Evolutionary conservation across 2,113 vertebrate genomes (phyloP).

Genomic region (Paracanthobrama guichenoti): DNA sequence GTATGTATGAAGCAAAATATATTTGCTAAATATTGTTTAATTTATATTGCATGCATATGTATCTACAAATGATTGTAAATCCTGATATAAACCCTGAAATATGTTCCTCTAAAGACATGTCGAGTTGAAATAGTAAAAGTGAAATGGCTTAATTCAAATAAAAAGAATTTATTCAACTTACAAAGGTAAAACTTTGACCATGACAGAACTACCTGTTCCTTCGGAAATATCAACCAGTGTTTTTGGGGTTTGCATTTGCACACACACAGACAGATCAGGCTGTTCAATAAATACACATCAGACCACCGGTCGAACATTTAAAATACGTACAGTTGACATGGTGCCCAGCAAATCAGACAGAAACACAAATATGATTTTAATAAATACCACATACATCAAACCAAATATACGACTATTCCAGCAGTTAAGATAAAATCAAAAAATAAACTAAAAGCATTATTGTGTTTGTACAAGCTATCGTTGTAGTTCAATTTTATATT

Average conservation of each 20-base stretch:
- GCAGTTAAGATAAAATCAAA: constrained; percentile 89
- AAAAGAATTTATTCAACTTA: constrained; percentile 91
- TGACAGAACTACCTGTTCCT: constrained; percentile 79
- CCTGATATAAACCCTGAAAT: not conserved
- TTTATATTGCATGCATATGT: not conserved
- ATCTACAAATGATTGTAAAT: not conserved
- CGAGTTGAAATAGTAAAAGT: constrained; percentile 23
- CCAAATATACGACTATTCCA: constrained; percentile 87
- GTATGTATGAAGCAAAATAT: not conserved
- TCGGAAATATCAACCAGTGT: constrained; percentile 73
- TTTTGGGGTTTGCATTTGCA: constrained; percentile 68
- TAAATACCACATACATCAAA: constrained; percentile 89
- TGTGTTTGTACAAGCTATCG: constrained; percentile 94
- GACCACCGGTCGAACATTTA: constrained; percentile 60
- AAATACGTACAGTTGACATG: constrained; percentile 76
- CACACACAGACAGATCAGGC: constrained; percentile 64
- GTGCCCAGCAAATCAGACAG: constrained; percentile 79
- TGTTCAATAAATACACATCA: constrained; percentile 61
- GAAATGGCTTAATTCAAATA: constrained; percentile 69
- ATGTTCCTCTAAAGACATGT: not conserved
- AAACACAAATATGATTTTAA: constrained; percentile 86
- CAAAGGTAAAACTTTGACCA: constrained; percentile 87
- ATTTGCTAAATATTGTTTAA: not conserved
- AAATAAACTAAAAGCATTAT: constrained; percentile 80
- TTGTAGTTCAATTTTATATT: constrained; percentile 75